A percentile compares a stretch with the other conserved stretches of the same genome.
phyloP scores from a whole-genome alignment of 2,113 vertebrate species.

The Coracopsis vasa region DNA sequence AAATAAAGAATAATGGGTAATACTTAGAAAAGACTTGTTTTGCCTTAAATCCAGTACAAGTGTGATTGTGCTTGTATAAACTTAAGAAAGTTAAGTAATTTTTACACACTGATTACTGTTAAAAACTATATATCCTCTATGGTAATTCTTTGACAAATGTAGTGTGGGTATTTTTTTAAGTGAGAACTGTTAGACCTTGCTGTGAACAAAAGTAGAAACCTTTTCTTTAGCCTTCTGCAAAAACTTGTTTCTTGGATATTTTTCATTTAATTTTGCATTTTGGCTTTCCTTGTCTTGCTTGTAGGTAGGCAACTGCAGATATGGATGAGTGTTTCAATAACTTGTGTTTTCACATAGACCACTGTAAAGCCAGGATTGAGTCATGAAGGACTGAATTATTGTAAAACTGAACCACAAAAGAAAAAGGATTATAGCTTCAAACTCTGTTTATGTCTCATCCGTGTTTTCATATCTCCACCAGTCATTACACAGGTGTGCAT shows the following conservation, averaged over 20 bases:
- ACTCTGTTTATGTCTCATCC: background rate
- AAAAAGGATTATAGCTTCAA: background rate
- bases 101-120: background rate
- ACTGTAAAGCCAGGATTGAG: background rate
- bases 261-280: background rate
- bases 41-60: background rate
- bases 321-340: background rate
- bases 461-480: background rate
- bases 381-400: background rate
- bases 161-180: background rate
- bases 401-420: background rate
- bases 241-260: background rate
- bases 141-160: background rate
- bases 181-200: conserved; percentile 28
- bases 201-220: conserved; percentile 1
- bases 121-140: background rate
- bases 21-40: conserved; percentile 14
- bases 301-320: background rate
- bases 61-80: background rate
- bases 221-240: background rate
- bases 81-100: background rate
- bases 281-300: background rate
- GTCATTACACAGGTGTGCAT: background rate
- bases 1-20: conserved; percentile 25
- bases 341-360: background rate